Conservation (phyloP, 2,888 invertebrate species). For the Pimpla rufipes region DNA sequence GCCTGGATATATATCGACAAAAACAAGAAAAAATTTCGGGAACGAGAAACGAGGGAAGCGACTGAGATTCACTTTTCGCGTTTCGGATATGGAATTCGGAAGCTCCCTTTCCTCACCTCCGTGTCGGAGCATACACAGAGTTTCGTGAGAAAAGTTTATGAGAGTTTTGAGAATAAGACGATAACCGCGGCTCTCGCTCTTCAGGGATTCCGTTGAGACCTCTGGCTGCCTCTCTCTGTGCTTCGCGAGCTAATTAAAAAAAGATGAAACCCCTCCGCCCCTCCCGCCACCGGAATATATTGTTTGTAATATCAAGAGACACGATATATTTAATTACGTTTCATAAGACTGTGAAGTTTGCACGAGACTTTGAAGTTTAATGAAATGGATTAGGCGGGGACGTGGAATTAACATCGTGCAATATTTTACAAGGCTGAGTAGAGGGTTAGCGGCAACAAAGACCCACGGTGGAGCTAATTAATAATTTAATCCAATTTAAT, state of each 20-base stretch:
- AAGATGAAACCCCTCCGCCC: neutral
- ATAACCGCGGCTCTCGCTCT: neutral
- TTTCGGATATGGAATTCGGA: neutral
- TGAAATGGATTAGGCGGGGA: too few relatives aligned
- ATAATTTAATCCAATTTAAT: too few relatives aligned
- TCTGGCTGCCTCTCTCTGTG: neutral
- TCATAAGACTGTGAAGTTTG: neutral
- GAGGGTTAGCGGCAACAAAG: too few relatives aligned
- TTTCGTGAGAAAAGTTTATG: slow-evolving; percentile 1
- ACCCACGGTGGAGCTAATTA: too few relatives aligned
- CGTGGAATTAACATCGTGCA: too few relatives aligned
- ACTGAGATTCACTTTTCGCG: neutral
- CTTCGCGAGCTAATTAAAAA: neutral
- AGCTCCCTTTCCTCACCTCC: neutral
- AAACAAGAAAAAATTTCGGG: neutral
- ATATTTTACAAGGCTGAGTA: too few relatives aligned
- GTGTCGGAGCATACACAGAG: neutral
- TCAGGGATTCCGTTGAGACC: neutral
- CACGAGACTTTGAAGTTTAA: neutral
- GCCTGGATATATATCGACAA: neutral
- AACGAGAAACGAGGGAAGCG: neutral
- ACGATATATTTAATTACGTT: neutral
- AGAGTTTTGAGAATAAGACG: slow-evolving; percentile 5
- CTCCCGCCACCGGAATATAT: neutral
- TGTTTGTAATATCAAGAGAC: neutral